phyloP scores from a whole-genome alignment of 2,888 invertebrate species.

The Amphiduros pacificus region DNA sequence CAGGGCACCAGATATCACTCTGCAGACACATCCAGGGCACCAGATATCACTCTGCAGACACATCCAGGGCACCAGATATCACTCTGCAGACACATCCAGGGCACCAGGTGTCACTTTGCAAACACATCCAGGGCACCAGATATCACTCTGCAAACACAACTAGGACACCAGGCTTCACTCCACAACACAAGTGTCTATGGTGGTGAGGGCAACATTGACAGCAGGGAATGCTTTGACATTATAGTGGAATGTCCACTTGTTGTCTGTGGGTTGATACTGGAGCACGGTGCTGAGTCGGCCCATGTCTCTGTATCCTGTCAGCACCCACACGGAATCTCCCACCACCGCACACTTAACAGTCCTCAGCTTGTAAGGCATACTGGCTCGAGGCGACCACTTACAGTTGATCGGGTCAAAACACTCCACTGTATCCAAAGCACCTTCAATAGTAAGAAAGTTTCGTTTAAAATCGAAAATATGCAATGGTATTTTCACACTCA shows the following conservation, averaged over 20 bases:
- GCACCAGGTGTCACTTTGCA: too few relatives aligned
- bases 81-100: too few relatives aligned
- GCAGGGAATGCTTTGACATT: background rate
- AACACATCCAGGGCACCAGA: too few relatives aligned
- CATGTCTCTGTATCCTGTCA: background rate
- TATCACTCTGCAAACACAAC: too few relatives aligned
- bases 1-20: too few relatives aligned
- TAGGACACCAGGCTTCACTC: too few relatives aligned
- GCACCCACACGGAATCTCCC: background rate
- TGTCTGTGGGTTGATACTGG: background rate
- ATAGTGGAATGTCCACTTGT: background rate
- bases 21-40: too few relatives aligned
- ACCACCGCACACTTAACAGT: background rate
- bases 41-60: too few relatives aligned
- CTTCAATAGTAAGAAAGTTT: too few relatives aligned
- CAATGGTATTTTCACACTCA: too few relatives aligned
- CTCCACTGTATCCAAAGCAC: background rate
- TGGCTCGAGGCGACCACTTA: background rate
- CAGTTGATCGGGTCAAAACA: background rate
- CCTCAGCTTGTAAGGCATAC: background rate
- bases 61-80: too few relatives aligned
- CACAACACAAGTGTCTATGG: conserved; percentile 1
- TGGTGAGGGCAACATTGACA: background rate
- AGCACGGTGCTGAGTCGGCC: background rate
- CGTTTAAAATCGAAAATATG: too few relatives aligned